Percentiles rank a stretch among this genome's conserved stretches.
phyloP scores from a whole-genome alignment of 2,888 invertebrate species.

The Lepidocyrtoides sp. region DNA sequence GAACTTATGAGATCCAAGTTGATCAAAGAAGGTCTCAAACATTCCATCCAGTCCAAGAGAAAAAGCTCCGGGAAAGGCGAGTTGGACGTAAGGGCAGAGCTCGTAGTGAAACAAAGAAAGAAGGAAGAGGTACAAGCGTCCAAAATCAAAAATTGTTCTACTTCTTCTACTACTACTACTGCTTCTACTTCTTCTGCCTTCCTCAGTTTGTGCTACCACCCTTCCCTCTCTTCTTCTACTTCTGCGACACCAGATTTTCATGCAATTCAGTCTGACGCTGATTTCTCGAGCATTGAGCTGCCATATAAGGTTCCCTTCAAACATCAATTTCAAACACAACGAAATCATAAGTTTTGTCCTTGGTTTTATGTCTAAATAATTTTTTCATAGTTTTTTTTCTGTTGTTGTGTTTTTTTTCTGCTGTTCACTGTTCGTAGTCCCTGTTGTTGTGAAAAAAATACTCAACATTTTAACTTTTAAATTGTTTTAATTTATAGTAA shows the following conservation, averaged over 20 bases:
- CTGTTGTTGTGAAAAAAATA: conserved; percentile 50
- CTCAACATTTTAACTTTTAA: conserved; percentile 2
- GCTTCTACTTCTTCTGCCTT: conserved; percentile 67
- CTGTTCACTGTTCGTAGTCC: conserved; percentile 29
- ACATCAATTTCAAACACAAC: conserved; percentile 56
- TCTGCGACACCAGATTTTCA: conserved; percentile 74
- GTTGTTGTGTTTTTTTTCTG: conserved; percentile 42
- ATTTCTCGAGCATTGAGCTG: conserved; percentile 79
- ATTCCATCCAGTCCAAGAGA: conserved; percentile 96
- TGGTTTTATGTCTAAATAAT: conserved; percentile 23
- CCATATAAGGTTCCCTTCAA: conserved; percentile 80
- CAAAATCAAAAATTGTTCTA: conserved; percentile 65
- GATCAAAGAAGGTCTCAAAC: conserved; percentile 95
- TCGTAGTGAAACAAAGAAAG: conserved; percentile 86
- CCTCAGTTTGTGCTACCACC: conserved; percentile 72
- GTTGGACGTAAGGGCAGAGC: conserved; percentile 87
- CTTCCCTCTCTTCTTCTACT: conserved; percentile 59
- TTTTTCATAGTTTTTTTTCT: conserved; percentile 8
- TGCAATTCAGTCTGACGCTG: conserved; percentile 74
- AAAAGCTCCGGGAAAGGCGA: conserved; percentile 89
- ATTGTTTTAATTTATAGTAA: too few species aligned
- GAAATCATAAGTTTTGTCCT: conserved; percentile 55
- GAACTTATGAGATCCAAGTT: conserved; percentile 95
- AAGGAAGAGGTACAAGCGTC: conserved; percentile 87
- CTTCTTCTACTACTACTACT: conserved; percentile 53